These are phyloP conservation scores for Callionymus lyra DNA, from an alignment of 2,113 vertebrate species.

Conservation along the genomic window DNA sequence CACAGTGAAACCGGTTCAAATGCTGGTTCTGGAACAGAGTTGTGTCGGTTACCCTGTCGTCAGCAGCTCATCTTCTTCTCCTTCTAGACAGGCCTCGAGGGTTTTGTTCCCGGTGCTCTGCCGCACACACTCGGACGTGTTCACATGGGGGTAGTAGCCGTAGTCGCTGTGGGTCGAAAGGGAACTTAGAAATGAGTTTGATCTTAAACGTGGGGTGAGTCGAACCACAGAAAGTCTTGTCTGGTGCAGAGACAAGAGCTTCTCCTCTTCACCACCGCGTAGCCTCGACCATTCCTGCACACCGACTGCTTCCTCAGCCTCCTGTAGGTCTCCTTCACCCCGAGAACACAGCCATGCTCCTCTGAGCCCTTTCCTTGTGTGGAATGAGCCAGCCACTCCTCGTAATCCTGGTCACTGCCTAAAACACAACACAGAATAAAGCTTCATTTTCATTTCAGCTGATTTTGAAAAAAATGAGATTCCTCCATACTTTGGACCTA, in stretches of 20 bases:
- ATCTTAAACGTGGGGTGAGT: not conserved
- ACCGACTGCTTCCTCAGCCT: constrained; percentile 63
- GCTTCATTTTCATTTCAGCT: not conserved
- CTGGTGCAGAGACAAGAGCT: constrained; percentile 53
- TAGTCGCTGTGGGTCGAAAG: constrained; percentile 59
- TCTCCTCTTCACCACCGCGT: constrained; percentile 51
- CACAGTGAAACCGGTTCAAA: not conserved
- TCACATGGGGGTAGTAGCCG: constrained; percentile 59
- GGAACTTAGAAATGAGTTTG: not conserved
- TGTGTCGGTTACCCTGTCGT: constrained; percentile 49
- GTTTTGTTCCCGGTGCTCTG: constrained; percentile 45
- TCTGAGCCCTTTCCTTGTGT: constrained; percentile 11
- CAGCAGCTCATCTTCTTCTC: constrained; percentile 61
- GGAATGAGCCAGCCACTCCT: constrained; percentile 70
- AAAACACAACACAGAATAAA: not conserved
- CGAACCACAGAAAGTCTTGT: constrained; percentile 61
- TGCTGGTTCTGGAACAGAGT: not conserved
- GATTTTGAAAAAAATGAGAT: not conserved
- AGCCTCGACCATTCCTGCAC: constrained; percentile 61
- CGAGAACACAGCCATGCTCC: constrained; percentile 61
- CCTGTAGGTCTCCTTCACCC: constrained; percentile 61
- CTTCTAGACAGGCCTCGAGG: constrained; percentile 57
- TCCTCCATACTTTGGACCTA: too few species aligned
- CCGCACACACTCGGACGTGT: constrained; percentile 65
- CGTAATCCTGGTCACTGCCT: constrained; percentile 65